A percentile compares a stretch with the other conserved stretches of the same genome.
Evolutionary conservation across 1,140 invertebrate genomes (phyloP).

Genomic region (Drosophila miranda): DNA sequence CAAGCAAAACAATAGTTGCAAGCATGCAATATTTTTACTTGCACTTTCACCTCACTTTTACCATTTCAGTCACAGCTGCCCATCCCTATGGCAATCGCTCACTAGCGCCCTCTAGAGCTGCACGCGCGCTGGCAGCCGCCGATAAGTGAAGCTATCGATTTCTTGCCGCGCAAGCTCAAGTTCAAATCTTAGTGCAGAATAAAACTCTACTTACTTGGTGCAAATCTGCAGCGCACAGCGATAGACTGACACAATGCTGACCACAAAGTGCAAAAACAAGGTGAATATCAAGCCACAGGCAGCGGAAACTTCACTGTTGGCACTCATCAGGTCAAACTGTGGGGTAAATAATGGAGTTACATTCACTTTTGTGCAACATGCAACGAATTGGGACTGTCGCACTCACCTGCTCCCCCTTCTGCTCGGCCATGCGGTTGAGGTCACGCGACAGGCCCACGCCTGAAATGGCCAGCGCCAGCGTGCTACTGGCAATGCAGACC

Average conservation of each 20-base stretch:
- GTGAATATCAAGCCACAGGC: conserved; percentile 76
- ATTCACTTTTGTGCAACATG: neutral
- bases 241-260: conserved; percentile 80
- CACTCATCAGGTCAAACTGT: conserved; percentile 68
- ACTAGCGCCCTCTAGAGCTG: too few relatives aligned
- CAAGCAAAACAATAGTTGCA: too few relatives aligned
- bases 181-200: neutral
- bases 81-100: neutral
- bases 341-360: conserved; percentile 1
- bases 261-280: conserved; percentile 75
- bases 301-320: conserved; percentile 73
- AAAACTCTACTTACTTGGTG: conserved; percentile 69
- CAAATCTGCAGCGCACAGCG: conserved; percentile 77
- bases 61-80: too few relatives aligned
- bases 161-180: neutral
- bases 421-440: conserved; percentile 73
- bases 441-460: conserved; percentile 78
- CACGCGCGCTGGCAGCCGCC: too few relatives aligned
- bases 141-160: conserved; percentile 3
- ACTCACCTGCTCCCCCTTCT: conserved; percentile 51
- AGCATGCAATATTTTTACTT: too few relatives aligned
- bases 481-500: conserved; percentile 80
- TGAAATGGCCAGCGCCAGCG: conserved; percentile 77
- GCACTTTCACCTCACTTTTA: neutral
- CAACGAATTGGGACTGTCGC: conserved; percentile 6